Evolutionary conservation across 2,888 invertebrate species (phyloP).

Genomic region (Saturnia pavonia): DNA sequence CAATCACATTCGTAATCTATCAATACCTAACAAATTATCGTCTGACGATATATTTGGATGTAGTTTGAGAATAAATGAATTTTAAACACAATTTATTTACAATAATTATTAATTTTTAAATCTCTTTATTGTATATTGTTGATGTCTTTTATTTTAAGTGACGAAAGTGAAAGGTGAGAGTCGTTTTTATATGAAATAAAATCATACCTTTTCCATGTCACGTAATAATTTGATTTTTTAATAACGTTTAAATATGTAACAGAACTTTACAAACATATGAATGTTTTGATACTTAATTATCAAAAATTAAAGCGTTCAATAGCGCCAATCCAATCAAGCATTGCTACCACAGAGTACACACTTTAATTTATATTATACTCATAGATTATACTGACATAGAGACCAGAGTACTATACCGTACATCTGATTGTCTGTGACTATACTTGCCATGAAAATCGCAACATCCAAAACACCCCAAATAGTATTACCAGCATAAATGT

Average conservation of each 20-base stretch:
- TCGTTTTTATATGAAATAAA: conserved; percentile 39
- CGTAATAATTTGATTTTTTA: not conserved
- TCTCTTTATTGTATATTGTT: not conserved
- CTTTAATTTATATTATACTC: too few species aligned
- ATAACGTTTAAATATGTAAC: not conserved
- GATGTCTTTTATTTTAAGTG: not conserved
- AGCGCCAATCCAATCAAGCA: conserved; percentile 40
- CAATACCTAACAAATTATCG: not conserved
- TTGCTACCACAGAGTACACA: too few species aligned
- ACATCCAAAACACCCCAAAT: not conserved
- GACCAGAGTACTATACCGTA: too few species aligned
- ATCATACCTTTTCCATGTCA: conserved; percentile 26
- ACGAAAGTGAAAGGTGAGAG: conserved; percentile 54
- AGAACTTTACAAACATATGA: conserved; percentile 21
- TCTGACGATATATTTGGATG: not conserved
- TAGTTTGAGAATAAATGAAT: not conserved
- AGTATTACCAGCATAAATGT: not conserved
- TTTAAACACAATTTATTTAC: not conserved
- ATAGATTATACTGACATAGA: too few species aligned
- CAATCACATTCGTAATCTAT: not conserved
- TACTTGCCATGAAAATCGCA: too few species aligned
- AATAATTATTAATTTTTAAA: not conserved
- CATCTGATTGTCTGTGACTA: too few species aligned
- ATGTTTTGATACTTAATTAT: not conserved
- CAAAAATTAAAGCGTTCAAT: conserved; percentile 36